Evolutionary conservation across 2,797 vertebrate genomes (phyloP).

Genomic region (Clarias platycephalus): DNA sequence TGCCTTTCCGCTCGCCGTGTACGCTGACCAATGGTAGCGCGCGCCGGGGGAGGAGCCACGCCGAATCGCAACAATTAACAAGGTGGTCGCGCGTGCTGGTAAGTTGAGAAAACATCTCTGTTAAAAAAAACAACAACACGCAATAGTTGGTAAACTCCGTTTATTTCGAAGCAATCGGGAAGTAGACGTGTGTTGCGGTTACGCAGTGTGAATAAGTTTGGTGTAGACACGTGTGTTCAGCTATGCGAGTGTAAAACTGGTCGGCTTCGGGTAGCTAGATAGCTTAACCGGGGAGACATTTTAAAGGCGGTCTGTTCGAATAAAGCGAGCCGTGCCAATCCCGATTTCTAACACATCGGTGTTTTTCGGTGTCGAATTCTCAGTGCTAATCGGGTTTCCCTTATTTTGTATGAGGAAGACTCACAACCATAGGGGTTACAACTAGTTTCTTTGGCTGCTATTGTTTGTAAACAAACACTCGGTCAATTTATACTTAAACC

Average conservation of each 20-base stretch:
- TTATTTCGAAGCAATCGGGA: neutral
- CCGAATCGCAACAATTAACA: constrained; percentile 18
- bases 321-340: neutral
- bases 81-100: neutral
- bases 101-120: neutral
- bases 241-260: neutral
- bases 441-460: neutral
- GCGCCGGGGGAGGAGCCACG: neutral
- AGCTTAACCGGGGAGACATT: constrained; percentile 7
- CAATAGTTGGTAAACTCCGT: neutral
- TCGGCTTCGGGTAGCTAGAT: neutral
- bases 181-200: neutral
- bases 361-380: too few species aligned
- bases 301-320: neutral
- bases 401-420: neutral
- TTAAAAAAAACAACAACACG: neutral
- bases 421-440: neutral
- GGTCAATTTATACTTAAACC: neutral
- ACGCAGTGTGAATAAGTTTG: neutral
- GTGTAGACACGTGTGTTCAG: neutral
- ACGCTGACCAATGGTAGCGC: constrained; percentile 7
- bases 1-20: neutral
- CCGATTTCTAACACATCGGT: neutral
- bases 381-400: neutral
- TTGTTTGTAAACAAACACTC: neutral